phyloP scores from a whole-genome alignment of 2,113 vertebrate species.

The Oxyura jamaicensis region DNA sequence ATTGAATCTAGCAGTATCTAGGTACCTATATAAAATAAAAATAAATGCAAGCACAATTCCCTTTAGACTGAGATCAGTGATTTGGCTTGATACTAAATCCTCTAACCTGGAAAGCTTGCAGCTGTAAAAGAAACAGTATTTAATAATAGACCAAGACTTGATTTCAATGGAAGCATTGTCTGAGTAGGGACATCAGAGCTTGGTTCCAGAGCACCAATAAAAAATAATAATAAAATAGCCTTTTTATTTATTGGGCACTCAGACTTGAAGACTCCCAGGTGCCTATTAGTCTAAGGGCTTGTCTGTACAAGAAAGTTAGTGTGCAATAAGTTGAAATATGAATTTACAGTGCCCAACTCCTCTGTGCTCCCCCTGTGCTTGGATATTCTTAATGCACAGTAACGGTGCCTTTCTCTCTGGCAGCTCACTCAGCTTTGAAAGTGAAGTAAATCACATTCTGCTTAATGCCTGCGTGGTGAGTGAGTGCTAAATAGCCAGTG shows the following conservation, averaged over 20 bases:
- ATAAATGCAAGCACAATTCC: conserved; percentile 29
- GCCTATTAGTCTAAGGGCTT: conserved; percentile 65
- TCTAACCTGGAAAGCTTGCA: conserved; percentile 38
- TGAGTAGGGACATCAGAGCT: conserved; percentile 54
- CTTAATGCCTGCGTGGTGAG: not conserved
- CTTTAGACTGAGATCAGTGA: conserved; percentile 30
- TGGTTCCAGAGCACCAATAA: conserved; percentile 53
- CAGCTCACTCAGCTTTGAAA: conserved; percentile 41
- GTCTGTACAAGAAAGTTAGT: conserved; percentile 60
- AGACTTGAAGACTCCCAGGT: conserved; percentile 69
- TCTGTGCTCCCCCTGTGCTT: conserved; percentile 16
- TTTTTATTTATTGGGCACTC: conserved; percentile 70
- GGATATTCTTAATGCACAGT: conserved; percentile 49
- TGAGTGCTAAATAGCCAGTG: not conserved
- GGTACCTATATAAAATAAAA: conserved; percentile 14
- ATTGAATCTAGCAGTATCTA: not conserved
- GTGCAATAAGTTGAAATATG: conserved; percentile 62
- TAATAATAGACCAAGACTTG: conserved; percentile 45
- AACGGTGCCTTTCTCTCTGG: conserved; percentile 36
- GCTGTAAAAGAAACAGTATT: conserved; percentile 36
- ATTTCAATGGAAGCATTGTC: conserved; percentile 60
- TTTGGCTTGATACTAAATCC: conserved; percentile 53
- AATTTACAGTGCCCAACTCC: conserved; percentile 53
- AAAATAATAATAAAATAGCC: conserved; percentile 16
- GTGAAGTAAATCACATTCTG: conserved; percentile 32